These are phyloP conservation scores for Drosophila nr. medialis DNA, from an alignment of 2,888 invertebrate species.

Conservation along the genomic window DNA sequence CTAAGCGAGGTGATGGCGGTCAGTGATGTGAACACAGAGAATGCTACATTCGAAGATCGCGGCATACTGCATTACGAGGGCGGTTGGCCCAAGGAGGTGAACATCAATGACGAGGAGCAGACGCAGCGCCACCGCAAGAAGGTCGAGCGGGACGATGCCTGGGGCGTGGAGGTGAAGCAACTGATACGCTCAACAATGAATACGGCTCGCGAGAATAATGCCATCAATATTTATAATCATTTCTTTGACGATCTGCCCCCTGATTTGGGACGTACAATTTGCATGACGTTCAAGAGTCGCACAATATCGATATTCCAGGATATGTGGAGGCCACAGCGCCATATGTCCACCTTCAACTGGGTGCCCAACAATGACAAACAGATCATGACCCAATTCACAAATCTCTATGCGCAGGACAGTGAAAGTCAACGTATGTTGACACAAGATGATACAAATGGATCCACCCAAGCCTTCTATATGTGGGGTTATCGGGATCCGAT, in stretches of 20 bases:
- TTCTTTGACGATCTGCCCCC: conserved; percentile 88
- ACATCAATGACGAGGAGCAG: conserved; percentile 88
- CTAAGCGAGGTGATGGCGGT: conserved; percentile 85
- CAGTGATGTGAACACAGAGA: conserved; percentile 80
- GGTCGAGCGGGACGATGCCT: conserved; percentile 91
- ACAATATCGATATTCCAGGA: conserved; percentile 90
- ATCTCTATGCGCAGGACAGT: conserved; percentile 29
- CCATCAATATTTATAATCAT: conserved; percentile 91
- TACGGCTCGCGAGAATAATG: conserved; percentile 88
- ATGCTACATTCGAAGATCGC: conserved; percentile 79
- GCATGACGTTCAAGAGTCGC: conserved; percentile 86
- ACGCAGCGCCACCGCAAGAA: conserved; percentile 90
- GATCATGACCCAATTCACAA: conserved; percentile 74
- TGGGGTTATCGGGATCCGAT: conserved; percentile 81
- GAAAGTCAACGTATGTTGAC: conserved; percentile 29
- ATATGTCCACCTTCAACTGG: conserved; percentile 88
- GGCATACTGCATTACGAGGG: conserved; percentile 92
- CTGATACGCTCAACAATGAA: conserved; percentile 59
- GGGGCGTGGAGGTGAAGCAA: conserved; percentile 87
- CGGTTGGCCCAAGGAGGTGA: conserved; percentile 93
- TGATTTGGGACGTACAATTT: conserved; percentile 84
- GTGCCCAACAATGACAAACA: conserved; percentile 86
- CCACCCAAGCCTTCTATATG: conserved; percentile 71
- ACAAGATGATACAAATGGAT: conserved; percentile 30
- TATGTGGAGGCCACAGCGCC: conserved; percentile 83